Percentiles rank a stretch among this genome's conserved stretches.
Evolutionary conservation across 2,888 invertebrate species (phyloP).

Genomic region (Tortrix viridana): DNA sequence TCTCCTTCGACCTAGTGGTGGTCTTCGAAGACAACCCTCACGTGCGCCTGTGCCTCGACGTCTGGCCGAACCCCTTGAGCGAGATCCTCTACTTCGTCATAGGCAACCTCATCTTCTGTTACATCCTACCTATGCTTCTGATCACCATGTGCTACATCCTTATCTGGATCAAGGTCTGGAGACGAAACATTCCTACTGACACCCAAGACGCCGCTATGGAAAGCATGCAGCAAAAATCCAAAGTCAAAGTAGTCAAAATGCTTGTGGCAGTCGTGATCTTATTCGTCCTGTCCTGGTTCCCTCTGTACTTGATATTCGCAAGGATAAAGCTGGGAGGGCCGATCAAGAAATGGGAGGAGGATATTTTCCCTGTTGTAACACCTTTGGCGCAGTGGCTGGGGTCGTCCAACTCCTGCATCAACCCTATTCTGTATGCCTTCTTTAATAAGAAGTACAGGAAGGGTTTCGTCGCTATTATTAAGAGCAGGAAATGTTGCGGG

Average conservation of each 20-base stretch:
- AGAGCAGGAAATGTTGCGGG: constrained; percentile 93
- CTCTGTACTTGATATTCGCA: constrained; percentile 94
- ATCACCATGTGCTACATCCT: constrained; percentile 96
- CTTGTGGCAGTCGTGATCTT: constrained; percentile 95
- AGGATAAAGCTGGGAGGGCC: constrained; percentile 92
- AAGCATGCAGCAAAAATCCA: constrained; percentile 96
- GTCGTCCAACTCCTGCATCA: constrained; percentile 97
- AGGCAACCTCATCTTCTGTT: constrained; percentile 94
- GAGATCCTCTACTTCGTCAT: constrained; percentile 94
- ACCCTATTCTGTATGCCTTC: constrained; percentile 96
- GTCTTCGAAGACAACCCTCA: constrained; percentile 90
- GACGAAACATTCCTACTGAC: constrained; percentile 94
- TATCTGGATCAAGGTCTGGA: constrained; percentile 96
- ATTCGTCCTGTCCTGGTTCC: constrained; percentile 97
- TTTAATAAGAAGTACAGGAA: constrained; percentile 97
- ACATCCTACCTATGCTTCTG: constrained; percentile 94
- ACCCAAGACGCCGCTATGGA: constrained; percentile 96
- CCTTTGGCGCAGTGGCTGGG: constrained; percentile 97
- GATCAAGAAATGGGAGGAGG: constrained; percentile 90
- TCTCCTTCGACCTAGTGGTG: constrained; percentile 93
- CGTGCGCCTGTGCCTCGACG: constrained; percentile 90
- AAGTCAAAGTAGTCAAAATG: constrained; percentile 98
- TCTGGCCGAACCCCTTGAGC: constrained; percentile 93
- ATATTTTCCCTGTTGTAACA: constrained; percentile 90
- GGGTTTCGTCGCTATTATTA: constrained; percentile 94